Base-by-base conservation (phyloP, 35 echinoderm and acorn worm genomes). In the Ptychodera flava region DNA sequence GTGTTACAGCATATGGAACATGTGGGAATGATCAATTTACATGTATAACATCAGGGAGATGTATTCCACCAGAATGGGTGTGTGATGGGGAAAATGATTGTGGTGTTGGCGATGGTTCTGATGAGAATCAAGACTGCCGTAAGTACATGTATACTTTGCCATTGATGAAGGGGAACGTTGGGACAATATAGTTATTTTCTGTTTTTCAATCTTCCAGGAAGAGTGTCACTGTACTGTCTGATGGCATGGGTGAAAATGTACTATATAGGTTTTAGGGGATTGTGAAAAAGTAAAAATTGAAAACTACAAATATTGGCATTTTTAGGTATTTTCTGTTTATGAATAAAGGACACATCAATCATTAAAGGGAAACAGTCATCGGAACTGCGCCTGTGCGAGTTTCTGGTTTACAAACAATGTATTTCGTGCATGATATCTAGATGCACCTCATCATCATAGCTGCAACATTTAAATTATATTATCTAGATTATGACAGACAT, bases 81-180 rank as follows among this genome's bases (percentile, higher is more conserved):
- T 97, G 95, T 89, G 95, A 97, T 81, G 95, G 95, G 37, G 88
- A 93, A n/a, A 91, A 87, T 84, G 92, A 97, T 78, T 97, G 95
- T 82, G 95, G 89, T 33, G 85, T 93, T 89, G 92, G 45, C 22
- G 85, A 97, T 89, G 92, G 45, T 64, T 64, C 89, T 52, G 86
- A 92, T 28, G 95, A 97, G 89, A 91, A 97, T 84, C 28, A 84
- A 16, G 79, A 89, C 31, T 95, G 93, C 78, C 52, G 93, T 95
- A 92, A 90, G 85, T 28, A 16, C 15, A 64, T 12, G 22, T 12
- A 64, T 12, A 64, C n/a, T n/a, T n/a, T n/a, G 45, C 45, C 45
- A 12, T 64, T 64, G 45, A 12, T 64, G 22, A 64, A 64, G 45
- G 6, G 6, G 6, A 64, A 64, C 6, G 6, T 64, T 22, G 6